Conservation (phyloP, 2,888 invertebrate species). For the Serrognathus titanus region DNA sequence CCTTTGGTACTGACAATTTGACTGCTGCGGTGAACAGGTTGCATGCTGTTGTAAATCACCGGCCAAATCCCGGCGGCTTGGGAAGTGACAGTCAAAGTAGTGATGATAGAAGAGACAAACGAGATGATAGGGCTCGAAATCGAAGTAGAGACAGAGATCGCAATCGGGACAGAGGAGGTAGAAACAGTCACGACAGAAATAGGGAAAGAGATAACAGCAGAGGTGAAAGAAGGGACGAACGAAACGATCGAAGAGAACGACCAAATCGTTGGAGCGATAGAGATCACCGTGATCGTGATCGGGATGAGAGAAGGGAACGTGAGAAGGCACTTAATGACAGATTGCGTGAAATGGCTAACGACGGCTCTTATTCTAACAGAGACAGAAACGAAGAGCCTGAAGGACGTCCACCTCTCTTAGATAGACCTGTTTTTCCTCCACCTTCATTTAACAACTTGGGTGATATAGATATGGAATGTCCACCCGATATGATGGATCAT, state of each 20-base stretch:
- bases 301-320: slow-evolving; percentile 39
- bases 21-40: slow-evolving; percentile 24
- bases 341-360: slow-evolving; percentile 31
- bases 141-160: slow-evolving; percentile 43
- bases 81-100: slow-evolving; percentile 27
- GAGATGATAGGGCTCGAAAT: slow-evolving; percentile 25
- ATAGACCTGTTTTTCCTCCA: slow-evolving; percentile 40
- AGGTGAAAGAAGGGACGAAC: slow-evolving; percentile 31
- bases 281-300: slow-evolving; percentile 23
- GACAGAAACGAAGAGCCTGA: slow-evolving; percentile 16
- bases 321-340: slow-evolving; percentile 37
- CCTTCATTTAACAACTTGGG: slow-evolving; percentile 26
- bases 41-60: slow-evolving; percentile 19
- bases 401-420: slow-evolving; percentile 42
- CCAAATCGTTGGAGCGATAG: slow-evolving; percentile 25
- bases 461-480: background rate
- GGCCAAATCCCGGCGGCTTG: slow-evolving; percentile 11
- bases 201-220: slow-evolving; percentile 20
- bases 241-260: slow-evolving; percentile 15
- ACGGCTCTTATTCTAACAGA: slow-evolving; percentile 15
- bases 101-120: slow-evolving; percentile 33
- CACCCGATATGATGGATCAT: background rate
- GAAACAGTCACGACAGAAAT: slow-evolving; percentile 38
- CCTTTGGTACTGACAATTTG: slow-evolving; percentile 24
- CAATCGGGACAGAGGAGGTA: slow-evolving; percentile 34